These are phyloP conservation scores for Cephus cinctus DNA, from an alignment of 1,140 invertebrate species.

Conservation along the genomic window DNA sequence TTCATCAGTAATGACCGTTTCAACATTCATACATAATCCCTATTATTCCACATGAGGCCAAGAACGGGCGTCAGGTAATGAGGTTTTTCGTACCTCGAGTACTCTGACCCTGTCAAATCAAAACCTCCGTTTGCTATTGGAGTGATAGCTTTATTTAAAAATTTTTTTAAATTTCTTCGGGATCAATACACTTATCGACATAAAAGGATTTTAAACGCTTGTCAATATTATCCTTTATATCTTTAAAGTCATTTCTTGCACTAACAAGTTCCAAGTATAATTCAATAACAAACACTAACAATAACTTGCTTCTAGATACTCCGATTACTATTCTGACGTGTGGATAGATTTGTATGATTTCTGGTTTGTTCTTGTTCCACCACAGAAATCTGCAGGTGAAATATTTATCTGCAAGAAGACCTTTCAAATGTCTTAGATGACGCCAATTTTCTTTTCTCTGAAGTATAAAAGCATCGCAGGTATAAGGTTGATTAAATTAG, in stretches of 20 bases:
- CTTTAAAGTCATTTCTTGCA: background rate
- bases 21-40: conserved; percentile 7
- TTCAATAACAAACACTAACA: conserved; percentile 33
- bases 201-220: conserved; percentile 20
- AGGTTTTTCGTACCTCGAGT: conserved; percentile 1
- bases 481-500: conserved; percentile 43
- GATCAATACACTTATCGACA: conserved; percentile 22
- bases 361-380: conserved; percentile 15
- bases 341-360: conserved; percentile 21
- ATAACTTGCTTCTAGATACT: conserved; percentile 34
- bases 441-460: conserved; percentile 32
- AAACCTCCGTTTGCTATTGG: conserved; percentile 10
- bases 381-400: conserved; percentile 37
- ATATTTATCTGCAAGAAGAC: conserved; percentile 49
- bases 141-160: background rate
- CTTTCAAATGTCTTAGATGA: conserved; percentile 47
- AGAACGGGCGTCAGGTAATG: conserved; percentile 3
- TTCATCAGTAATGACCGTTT: background rate
- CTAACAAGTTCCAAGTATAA: conserved; percentile 17
- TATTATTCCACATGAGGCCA: conserved; percentile 13
- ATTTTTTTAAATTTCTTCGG: conserved; percentile 7
- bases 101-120: conserved; percentile 15
- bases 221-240: background rate
- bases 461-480: conserved; percentile 41
- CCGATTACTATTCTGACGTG: conserved; percentile 38